These are phyloP conservation scores for Chaetodon trifascialis DNA, from an alignment of 2,113 vertebrate species.

Conservation along the genomic window DNA sequence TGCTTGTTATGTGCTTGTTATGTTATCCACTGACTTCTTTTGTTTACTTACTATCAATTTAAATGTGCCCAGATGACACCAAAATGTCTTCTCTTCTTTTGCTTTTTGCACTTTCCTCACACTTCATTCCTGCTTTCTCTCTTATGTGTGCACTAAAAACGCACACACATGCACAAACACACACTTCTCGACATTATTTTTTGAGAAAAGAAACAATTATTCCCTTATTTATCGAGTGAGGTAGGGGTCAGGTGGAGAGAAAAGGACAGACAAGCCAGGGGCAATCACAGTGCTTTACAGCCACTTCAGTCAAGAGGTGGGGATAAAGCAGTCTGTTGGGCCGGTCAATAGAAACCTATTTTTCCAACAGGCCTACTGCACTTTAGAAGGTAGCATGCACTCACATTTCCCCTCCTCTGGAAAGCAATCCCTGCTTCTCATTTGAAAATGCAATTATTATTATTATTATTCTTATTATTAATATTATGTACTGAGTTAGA, in stretches of 20 bases:
- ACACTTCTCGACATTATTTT: not conserved
- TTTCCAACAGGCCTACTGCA: not conserved
- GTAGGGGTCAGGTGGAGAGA: slow-evolving; percentile 8
- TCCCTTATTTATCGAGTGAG: slow-evolving; percentile 18
- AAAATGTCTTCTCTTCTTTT: not conserved
- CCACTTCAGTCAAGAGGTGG: slow-evolving; percentile 40
- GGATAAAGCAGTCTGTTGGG: slow-evolving; percentile 13
- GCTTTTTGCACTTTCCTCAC: too few species aligned
- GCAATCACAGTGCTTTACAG: slow-evolving; percentile 38
- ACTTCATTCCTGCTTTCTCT: not conserved
- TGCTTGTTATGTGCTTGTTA: not conserved
- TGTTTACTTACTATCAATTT: not conserved
- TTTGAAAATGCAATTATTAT: not conserved
- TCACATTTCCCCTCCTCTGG: slow-evolving; percentile 3
- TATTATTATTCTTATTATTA: not conserved
- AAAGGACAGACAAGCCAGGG: not conserved
- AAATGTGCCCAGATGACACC: not conserved
- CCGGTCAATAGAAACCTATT: slow-evolving; percentile 23
- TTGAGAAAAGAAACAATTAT: slow-evolving; percentile 28
- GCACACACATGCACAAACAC: not conserved
- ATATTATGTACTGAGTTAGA: not conserved
- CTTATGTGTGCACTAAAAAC: not conserved
- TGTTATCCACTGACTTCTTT: not conserved
- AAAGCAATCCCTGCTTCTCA: not conserved
- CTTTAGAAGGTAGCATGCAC: slow-evolving; percentile 1